These are phyloP conservation scores for Lagopus leucura DNA, from an alignment of 2,113 vertebrate species.

Conservation along the genomic window DNA sequence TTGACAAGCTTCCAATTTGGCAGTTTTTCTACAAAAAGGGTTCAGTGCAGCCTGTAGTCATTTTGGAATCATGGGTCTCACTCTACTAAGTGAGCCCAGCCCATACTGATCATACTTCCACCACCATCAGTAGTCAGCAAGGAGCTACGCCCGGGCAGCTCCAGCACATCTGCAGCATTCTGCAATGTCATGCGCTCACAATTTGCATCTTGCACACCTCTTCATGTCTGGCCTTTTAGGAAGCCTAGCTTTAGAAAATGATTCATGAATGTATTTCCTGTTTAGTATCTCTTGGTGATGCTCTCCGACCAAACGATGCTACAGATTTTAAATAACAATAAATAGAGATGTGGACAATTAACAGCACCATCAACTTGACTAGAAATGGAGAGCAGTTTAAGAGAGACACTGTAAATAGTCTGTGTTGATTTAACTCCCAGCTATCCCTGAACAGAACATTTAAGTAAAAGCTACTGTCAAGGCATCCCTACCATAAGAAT, in stretches of 20 bases:
- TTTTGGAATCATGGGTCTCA: fast-evolving
- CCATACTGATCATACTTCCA: neutral
- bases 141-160: neutral
- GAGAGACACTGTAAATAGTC: neutral
- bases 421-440: neutral
- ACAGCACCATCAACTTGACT: neutral
- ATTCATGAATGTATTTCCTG: neutral
- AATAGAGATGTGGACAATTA: neutral
- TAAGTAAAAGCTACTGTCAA: neutral
- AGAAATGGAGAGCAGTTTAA: neutral
- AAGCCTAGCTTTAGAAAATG: neutral
- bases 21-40: neutral
- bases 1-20: neutral
- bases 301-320: fast-evolving
- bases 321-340: neutral
- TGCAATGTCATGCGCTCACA: neutral
- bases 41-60: neutral
- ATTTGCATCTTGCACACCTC: neutral
- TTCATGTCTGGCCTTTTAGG: neutral
- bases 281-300: neutral
- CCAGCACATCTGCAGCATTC: neutral
- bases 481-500: neutral
- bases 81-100: neutral
- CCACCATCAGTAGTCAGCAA: fast-evolving
- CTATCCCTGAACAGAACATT: neutral